Conservation (phyloP, 2,113 vertebrate species). For the Nansenia antarctica region DNA sequence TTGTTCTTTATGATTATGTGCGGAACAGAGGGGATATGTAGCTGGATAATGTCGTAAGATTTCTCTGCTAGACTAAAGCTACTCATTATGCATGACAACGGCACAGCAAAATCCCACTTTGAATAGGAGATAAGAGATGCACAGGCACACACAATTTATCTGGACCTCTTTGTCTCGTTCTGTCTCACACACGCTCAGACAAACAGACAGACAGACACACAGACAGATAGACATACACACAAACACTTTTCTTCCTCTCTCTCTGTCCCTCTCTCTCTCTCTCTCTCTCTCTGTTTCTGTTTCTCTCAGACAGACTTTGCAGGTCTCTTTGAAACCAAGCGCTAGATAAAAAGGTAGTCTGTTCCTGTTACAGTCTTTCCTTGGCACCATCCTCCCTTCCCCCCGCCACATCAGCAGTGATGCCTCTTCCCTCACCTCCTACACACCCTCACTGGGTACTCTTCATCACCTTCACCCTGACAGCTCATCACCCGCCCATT, state of each 20-base stretch:
- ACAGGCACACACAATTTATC: neutral
- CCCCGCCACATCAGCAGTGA: too few relatives aligned
- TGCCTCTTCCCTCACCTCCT: neutral
- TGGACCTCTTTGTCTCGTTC: neutral
- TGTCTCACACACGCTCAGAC: neutral
- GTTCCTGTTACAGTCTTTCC: conserved; percentile 14
- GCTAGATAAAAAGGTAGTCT: neutral
- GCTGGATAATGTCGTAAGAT: neutral
- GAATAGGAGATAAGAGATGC: conserved; percentile 36
- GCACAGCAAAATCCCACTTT: conserved; percentile 26
- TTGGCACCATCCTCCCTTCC: neutral
- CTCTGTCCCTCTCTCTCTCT: neutral
- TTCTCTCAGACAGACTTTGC: neutral
- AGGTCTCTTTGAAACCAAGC: conserved; percentile 25
- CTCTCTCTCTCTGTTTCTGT: too few relatives aligned
- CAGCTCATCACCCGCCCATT: conserved; percentile 26
- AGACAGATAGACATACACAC: conserved; percentile 3
- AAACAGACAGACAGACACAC: neutral
- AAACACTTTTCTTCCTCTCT: neutral
- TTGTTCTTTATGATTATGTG: conserved; percentile 1
- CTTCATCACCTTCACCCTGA: conserved; percentile 15
- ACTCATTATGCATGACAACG: conserved; percentile 37
- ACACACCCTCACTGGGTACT: neutral
- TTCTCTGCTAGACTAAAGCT: neutral
- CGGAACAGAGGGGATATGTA: neutral